phyloP scores from a whole-genome alignment of 2,797 vertebrate genomes.

The Girardinus metallicus region DNA sequence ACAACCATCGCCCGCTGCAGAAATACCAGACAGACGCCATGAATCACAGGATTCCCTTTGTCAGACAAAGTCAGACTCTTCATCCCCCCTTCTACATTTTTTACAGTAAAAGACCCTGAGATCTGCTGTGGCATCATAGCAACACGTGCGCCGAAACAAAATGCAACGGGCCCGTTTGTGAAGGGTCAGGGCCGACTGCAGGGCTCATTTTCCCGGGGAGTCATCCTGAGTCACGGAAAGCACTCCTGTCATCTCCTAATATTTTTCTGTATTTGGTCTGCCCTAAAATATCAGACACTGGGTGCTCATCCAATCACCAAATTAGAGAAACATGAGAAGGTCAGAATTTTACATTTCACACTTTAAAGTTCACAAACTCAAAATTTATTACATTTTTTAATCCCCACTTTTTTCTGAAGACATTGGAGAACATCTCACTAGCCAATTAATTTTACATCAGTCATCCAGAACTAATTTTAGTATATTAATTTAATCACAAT shows the following conservation, averaged over 20 bases:
- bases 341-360: slow-evolving; percentile 19
- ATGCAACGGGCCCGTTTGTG: slow-evolving; percentile 17
- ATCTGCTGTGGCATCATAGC: slow-evolving; percentile 22
- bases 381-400: slow-evolving; percentile 29
- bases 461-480: slow-evolving; percentile 27
- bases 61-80: slow-evolving; percentile 18
- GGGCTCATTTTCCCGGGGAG: slow-evolving; percentile 60
- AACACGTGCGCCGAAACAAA: slow-evolving; percentile 48
- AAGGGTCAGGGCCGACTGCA: slow-evolving; percentile 61
- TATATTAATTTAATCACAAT: slow-evolving; percentile 27
- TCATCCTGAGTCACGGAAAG: slow-evolving; percentile 70
- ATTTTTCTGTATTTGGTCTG: slow-evolving; percentile 33
- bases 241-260: slow-evolving; percentile 14
- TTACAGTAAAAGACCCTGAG: slow-evolving; percentile 9
- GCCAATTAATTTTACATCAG: slow-evolving; percentile 40
- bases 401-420: slow-evolving; percentile 32
- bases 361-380: not conserved
- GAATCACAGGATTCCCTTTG: slow-evolving; percentile 37
- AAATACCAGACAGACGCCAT: slow-evolving; percentile 6
- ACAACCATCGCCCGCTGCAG: slow-evolving; percentile 6
- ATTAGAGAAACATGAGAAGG: slow-evolving; percentile 8
- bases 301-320: slow-evolving; percentile 8
- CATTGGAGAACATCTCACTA: slow-evolving; percentile 5
- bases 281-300: slow-evolving; percentile 33
- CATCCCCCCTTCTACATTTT: slow-evolving; percentile 6